Conservation (phyloP, 2,888 invertebrate species). For the Steromphala cineraria region DNA sequence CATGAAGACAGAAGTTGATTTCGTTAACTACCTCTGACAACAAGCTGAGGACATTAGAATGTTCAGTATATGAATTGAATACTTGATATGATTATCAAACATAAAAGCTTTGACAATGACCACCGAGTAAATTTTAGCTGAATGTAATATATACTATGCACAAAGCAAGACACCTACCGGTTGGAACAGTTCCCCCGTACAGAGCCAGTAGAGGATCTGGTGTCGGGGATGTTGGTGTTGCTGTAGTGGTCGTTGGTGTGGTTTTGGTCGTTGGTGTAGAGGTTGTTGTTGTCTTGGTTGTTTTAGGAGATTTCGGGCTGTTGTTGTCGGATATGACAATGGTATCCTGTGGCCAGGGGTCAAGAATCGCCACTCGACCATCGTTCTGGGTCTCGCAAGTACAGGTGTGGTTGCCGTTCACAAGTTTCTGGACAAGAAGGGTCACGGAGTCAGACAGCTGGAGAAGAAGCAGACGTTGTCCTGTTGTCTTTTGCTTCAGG, state of each 20-base stretch:
- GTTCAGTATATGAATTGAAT: no score
- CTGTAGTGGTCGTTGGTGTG: neutral
- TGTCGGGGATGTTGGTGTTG: neutral
- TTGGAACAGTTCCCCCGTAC: neutral
- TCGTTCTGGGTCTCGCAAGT: neutral
- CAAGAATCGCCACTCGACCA: neutral
- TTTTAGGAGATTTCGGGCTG: neutral
- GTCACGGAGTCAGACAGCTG: conserved; percentile 3
- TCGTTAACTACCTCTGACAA: no score
- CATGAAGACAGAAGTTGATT: no score
- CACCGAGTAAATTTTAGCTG: no score
- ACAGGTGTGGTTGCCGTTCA: neutral
- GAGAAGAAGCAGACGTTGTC: neutral
- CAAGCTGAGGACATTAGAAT: no score
- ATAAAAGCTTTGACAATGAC: no score
- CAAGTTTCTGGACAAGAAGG: neutral
- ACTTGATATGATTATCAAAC: no score
- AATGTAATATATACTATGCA: no score
- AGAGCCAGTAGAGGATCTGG: neutral
- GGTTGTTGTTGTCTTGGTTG: neutral
- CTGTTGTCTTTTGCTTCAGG: neutral
- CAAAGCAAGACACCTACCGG: neutral
- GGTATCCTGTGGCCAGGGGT: neutral
- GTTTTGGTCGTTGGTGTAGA: neutral
- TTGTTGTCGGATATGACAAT: neutral